These are phyloP conservation scores for Drosophila longiperda DNA, from an alignment of 2,888 invertebrate species.

Conservation along the genomic window DNA sequence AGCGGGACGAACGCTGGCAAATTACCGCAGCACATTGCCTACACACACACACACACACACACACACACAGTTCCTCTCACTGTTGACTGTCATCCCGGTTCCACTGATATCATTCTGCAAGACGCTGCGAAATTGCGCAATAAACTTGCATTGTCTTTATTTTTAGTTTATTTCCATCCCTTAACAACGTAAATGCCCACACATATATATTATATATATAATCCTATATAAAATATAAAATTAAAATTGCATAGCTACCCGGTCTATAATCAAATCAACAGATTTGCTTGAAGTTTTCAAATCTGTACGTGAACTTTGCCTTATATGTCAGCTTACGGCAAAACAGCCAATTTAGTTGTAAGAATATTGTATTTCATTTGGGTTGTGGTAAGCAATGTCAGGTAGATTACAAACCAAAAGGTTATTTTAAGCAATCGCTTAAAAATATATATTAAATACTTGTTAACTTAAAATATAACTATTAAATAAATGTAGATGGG, in stretches of 20 bases:
- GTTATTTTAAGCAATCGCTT: background rate
- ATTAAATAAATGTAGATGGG: background rate
- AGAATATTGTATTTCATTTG: slow-evolving; percentile 6
- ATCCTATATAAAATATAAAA: slow-evolving; percentile 54
- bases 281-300: slow-evolving; percentile 21
- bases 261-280: slow-evolving; percentile 58
- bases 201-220: slow-evolving; percentile 11
- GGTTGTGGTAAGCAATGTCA: background rate
- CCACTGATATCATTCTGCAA: slow-evolving; percentile 37
- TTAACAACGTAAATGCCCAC: slow-evolving; percentile 52
- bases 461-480: background rate
- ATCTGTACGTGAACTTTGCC: slow-evolving; percentile 36
- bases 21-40: slow-evolving; percentile 50
- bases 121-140: slow-evolving; percentile 67
- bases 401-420: background rate
- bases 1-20: slow-evolving; percentile 46
- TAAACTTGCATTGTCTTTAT: slow-evolving; percentile 75
- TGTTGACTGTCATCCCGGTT: background rate
- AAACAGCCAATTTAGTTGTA: background rate
- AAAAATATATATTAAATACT: background rate
- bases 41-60: background rate
- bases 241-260: slow-evolving; percentile 68
- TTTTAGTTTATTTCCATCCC: slow-evolving; percentile 67
- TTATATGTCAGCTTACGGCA: slow-evolving; percentile 12
- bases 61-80: slow-evolving; percentile 4